phyloP scores from a whole-genome alignment of 2,797 vertebrate genomes.

The Danio jaintianensis region DNA sequence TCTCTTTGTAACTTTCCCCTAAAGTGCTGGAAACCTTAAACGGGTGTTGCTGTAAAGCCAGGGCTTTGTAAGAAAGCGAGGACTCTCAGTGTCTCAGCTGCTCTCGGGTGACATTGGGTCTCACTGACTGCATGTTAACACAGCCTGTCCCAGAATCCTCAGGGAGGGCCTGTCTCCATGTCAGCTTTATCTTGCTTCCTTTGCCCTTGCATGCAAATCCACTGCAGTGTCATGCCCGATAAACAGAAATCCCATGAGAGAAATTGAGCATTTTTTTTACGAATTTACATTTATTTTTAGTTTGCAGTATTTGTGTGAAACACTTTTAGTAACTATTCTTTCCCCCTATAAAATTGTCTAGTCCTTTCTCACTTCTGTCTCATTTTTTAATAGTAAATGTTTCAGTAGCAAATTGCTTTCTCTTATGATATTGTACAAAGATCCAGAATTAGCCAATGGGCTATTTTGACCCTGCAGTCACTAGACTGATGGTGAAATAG shows the following conservation, averaged over 20 bases:
- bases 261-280: conserved; percentile 39
- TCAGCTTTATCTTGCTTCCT: conserved; percentile 72
- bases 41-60: conserved; percentile 42
- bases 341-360: not conserved
- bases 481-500: no score
- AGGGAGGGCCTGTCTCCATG: conserved; percentile 63
- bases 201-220: conserved; percentile 78
- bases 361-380: not conserved
- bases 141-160: conserved; percentile 59
- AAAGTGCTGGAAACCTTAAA: conserved; percentile 28
- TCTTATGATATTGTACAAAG: no score
- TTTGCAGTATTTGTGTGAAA: conserved; percentile 45
- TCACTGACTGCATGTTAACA: conserved; percentile 79
- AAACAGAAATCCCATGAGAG: conserved; percentile 73
- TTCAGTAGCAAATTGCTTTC: no score
- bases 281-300: conserved; percentile 44
- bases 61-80: conserved; percentile 29
- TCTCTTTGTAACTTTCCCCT: conserved; percentile 25
- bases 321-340: not conserved
- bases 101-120: conserved; percentile 55
- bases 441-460: no score
- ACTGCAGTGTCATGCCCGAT: conserved; percentile 74
- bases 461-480: no score
- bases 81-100: conserved; percentile 45
- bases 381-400: not conserved